Evolutionary conservation across 2,113 vertebrate species (phyloP).

Genomic region (Pitta sordida): DNA sequence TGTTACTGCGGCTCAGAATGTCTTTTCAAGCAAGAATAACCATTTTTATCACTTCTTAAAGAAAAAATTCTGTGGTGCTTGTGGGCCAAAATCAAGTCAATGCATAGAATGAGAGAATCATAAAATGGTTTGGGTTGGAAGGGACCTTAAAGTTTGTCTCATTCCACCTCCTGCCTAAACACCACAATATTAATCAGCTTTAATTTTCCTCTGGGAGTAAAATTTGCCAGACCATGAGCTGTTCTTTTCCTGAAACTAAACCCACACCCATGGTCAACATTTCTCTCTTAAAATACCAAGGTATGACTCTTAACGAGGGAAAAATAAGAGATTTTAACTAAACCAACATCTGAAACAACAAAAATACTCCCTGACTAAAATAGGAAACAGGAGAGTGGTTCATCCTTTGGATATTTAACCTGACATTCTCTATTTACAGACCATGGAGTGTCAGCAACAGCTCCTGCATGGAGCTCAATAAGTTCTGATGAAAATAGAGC

Average conservation of each 20-base stretch:
- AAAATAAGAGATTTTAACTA: neutral
- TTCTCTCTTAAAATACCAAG: neutral
- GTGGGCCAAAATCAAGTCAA: neutral
- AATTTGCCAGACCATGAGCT: neutral
- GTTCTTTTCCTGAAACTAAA: neutral
- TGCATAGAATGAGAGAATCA: neutral
- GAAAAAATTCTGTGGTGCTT: neutral
- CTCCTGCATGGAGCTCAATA: neutral
- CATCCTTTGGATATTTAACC: neutral
- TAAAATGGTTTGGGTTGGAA: neutral
- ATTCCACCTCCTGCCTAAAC: neutral
- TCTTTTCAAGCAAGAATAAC: neutral
- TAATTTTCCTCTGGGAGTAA: neutral
- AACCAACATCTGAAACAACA: neutral
- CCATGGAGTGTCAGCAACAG: neutral
- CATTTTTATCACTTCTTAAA: rapidly evolving
- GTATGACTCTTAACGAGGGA: neutral
- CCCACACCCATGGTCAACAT: neutral
- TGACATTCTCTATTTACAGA: neutral
- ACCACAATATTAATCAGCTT: neutral
- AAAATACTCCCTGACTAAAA: neutral
- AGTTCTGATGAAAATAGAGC: neutral
- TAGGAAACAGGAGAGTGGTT: neutral
- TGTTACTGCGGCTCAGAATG: neutral
- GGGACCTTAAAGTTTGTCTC: neutral